Evolutionary conservation across 2,888 invertebrate genomes (phyloP), one percentile per base, ranked within the genome.

Genomic region (Hyposoter dolosus): DNA sequence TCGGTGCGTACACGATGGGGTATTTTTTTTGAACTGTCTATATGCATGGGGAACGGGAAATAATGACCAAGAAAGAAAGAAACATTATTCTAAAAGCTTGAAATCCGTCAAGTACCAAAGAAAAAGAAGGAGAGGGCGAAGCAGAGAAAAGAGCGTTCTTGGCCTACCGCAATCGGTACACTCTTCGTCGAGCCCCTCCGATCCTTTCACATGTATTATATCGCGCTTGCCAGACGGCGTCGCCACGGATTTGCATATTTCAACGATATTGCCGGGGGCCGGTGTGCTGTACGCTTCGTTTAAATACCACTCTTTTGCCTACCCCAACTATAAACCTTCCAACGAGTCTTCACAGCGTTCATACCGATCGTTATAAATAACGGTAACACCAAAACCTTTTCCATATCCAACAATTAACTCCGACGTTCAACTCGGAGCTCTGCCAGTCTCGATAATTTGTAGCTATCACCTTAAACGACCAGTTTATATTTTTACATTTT

Each of bases 171-270:
- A 82, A 76, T 71, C 69, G 28, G 60, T 69, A 19, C 69, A 69
- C 53, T 72, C 56, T 19, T 66, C 65, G 28, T 72, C 66, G 35
- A 72, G 50, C 6, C 43, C 17, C 65, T 50, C 68, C 60, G 45
- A 71, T 72, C 71, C 65, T 53, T 66, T 78, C 28, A n/a, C 56
- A 32, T 47, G 40, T 43, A 53, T 50, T 45, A 35, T 65, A 63
- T 77, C 60, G 47, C 47, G 47, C 28, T n/a, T 43, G 50, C 77
- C 43, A 77, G 77, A 71, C 65, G 72, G 83, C 77, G 72, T 83
- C 68, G 77, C 76, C 72, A 66, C 68, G 56, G 71, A 87, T 89
- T 88, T 85, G 83, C 88, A 88, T 89, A 87, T 86, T 88, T 88
- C 77, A 88, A 83, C 88, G 87, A 87, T 87, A 87, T 87, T 86